Evolutionary conservation across 2,113 vertebrate genomes (phyloP), one percentile per base, ranked within the genome.

Genomic region (Platanista minor): DNA sequence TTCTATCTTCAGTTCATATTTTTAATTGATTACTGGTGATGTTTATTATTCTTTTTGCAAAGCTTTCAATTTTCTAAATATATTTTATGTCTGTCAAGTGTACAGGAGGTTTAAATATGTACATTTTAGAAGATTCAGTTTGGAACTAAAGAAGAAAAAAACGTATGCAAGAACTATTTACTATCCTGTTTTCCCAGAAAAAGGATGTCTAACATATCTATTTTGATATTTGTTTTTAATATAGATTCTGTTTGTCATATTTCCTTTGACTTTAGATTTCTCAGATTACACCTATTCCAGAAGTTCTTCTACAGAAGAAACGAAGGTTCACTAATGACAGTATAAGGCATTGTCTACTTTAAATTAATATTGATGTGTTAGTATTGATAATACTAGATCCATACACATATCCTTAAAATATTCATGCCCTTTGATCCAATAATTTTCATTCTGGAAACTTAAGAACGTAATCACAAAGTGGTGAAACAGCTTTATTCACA

Each of bases 321-420:
- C 25, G 96, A 74, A 67, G 66, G 67, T 93, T 97, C 12, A 94
- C 75, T 96, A 86, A 64, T 75, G 21, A 67, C 29, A 86, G 72
- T 49, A 80, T 75, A 96, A 78, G 41, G 31, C 29, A 43, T 36
- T 72, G 6, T 27, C 36, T 89, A 39, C 21, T 78, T 52, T 52
- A 52, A 52, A 52, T 52, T 52, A 52, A 52, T 52, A 52, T 52
- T 52, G 15, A 52, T 52, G 6, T 52, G 52, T 52, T 52, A 52
- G 15, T 5, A 52, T 52, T 52, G 52, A 52, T 52, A 17, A 52
- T 52, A 52, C 52, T 17, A 52, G 52, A 52, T 17, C 52, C 52
- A 52, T 52, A 52, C 52, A 52, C 52, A 52, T 15, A 52, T 15
- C 52, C 52, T 52, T 52, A 52, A 52, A 52, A 6, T 52, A 52